These are phyloP conservation scores for Porites cylindrica DNA, from an alignment of 92 coral and sea anemone species.

Conservation along the genomic window DNA sequence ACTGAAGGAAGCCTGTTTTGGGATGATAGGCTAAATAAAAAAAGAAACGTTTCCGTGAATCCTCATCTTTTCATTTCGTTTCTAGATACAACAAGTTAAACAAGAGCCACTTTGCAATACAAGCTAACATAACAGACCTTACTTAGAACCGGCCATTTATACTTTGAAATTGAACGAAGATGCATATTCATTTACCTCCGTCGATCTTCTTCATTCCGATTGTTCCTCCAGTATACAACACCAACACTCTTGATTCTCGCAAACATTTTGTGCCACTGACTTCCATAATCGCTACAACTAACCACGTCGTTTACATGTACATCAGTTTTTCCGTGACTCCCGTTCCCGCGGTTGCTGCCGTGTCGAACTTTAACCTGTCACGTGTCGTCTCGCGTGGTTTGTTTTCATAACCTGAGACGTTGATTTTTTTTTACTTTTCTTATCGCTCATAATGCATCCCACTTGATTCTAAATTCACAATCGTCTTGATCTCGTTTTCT, in stretches of 20 bases:
- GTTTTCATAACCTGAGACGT: neutral
- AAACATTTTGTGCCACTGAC: neutral
- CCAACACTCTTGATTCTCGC: constrained; percentile 67
- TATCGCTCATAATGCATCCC: no score
- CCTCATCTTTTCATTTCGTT: neutral
- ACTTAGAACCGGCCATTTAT: no score
- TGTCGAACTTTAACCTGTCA: neutral
- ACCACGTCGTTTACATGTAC: neutral
- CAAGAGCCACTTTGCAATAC: no score
- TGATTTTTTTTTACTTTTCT: no score
- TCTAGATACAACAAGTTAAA: neutral
- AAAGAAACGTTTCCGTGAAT: neutral
- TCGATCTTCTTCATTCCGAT: constrained; percentile 92
- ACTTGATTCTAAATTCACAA: neutral
- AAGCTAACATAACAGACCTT: no score
- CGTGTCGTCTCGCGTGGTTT: neutral
- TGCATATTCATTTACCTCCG: constrained; percentile 64
- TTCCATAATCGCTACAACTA: constrained; percentile 1
- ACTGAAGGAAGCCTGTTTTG: constrained; percentile 81
- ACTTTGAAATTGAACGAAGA: neutral
- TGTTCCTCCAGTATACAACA: constrained; percentile 94
- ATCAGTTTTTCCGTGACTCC: neutral
- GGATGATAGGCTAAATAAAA: constrained; percentile 81
- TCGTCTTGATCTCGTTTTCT: neutral
- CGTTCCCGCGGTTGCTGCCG: neutral